These are phyloP conservation scores for Chloroceryle aenea DNA, from an alignment of 2,113 vertebrate genomes.

Conservation along the genomic window DNA sequence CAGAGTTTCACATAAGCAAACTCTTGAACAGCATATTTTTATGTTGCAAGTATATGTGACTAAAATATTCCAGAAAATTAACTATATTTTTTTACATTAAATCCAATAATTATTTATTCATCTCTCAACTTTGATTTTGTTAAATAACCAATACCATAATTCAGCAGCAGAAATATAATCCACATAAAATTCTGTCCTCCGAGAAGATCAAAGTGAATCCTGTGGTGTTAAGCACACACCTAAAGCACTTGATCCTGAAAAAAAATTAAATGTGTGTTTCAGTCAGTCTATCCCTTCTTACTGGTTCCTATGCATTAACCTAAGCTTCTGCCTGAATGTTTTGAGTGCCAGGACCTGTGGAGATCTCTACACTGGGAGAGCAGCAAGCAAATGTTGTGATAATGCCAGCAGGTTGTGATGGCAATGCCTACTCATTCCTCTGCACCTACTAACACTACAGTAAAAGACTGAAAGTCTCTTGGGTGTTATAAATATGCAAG, in stretches of 20 bases:
- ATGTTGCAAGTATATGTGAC: background rate
- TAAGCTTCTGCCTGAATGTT: background rate
- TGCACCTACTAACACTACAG: background rate
- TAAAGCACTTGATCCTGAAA: background rate
- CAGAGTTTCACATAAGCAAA: background rate
- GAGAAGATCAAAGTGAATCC: slow-evolving; percentile 43
- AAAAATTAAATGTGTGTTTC: background rate
- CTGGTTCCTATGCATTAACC: background rate
- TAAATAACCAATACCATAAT: background rate
- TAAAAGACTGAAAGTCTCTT: background rate
- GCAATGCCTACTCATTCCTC: background rate
- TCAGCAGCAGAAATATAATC: slow-evolving; percentile 14
- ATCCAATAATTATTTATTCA: background rate
- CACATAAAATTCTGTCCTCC: background rate
- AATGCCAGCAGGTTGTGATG: background rate
- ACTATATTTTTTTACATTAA: background rate
- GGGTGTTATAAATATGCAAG: background rate
- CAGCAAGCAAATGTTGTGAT: rapidly evolving
- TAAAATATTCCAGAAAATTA: background rate
- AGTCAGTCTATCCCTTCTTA: background rate
- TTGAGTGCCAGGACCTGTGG: background rate
- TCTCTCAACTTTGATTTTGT: slow-evolving; percentile 11
- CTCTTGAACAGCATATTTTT: background rate
- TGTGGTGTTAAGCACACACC: background rate
- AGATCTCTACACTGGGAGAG: background rate